These are phyloP conservation scores for Aphodius granarius DNA, from an alignment of 2,888 invertebrate genomes.

Conservation along the genomic window DNA sequence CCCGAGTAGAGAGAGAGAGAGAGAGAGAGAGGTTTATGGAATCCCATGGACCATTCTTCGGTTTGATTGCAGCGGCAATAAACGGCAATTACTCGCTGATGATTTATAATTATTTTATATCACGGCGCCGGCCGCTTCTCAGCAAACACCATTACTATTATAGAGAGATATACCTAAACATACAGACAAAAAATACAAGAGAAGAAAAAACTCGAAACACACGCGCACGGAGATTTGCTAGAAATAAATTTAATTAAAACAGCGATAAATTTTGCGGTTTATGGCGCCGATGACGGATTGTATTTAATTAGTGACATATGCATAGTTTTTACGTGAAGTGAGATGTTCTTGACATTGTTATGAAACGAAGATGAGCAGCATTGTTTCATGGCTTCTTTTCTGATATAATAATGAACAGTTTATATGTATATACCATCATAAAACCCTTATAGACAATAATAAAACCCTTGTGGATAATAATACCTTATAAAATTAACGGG, in stretches of 20 bases:
- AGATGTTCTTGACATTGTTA: too few species aligned
- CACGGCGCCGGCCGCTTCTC: background rate
- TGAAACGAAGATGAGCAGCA: too few species aligned
- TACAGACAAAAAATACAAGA: too few species aligned
- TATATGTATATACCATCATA: too few species aligned
- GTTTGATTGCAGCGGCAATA: background rate
- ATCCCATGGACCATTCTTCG: background rate
- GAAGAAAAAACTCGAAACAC: background rate
- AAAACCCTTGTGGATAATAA: too few species aligned
- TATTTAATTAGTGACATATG: background rate
- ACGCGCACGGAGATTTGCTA: background rate
- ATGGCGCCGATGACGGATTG: background rate
- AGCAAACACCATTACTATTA: background rate
- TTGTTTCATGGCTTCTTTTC: too few species aligned
- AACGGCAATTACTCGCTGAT: slow-evolving; percentile 3
- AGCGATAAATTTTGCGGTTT: background rate
- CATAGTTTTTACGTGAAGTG: too few species aligned
- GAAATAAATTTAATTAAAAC: background rate
- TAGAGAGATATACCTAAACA: background rate
- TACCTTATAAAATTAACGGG: too few species aligned
- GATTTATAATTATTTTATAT: slow-evolving; percentile 6
- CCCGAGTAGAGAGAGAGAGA: background rate
- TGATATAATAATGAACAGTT: too few species aligned
- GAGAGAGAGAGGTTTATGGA: background rate
- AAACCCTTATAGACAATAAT: too few species aligned